These are phyloP conservation scores for Myzus persicae DNA, from an alignment of 1,140 invertebrate genomes.

Conservation along the genomic window DNA sequence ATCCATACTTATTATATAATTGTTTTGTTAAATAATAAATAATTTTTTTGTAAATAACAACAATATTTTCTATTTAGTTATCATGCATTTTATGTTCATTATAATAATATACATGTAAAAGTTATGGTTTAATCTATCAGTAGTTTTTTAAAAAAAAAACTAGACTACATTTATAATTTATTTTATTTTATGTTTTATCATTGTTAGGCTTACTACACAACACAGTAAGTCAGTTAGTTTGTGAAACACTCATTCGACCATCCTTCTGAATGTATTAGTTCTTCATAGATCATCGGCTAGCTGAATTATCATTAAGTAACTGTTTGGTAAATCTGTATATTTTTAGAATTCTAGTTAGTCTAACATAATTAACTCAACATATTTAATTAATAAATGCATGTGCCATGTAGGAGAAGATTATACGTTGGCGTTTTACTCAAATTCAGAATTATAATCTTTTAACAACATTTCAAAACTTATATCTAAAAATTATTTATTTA, in stretches of 20 bases:
- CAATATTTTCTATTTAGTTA: background rate
- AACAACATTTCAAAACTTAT: background rate
- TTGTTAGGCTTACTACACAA: constrained; percentile 37
- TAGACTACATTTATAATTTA: background rate
- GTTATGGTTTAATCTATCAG: background rate
- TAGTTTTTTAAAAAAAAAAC: background rate
- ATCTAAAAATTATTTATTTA: constrained; percentile 5
- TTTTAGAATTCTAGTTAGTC: constrained; percentile 16
- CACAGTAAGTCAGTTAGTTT: constrained; percentile 3
- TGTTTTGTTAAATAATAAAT: background rate
- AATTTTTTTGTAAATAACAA: background rate
- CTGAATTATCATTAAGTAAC: constrained; percentile 46
- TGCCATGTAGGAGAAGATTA: background rate
- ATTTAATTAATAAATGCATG: constrained; percentile 30
- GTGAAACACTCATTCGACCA: constrained; percentile 28
- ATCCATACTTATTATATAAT: too few relatives aligned
- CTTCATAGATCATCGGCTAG: constrained; percentile 20
- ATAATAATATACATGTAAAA: background rate
- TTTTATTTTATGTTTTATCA: constrained; percentile 40
- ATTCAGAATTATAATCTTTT: background rate
- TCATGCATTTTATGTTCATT: background rate
- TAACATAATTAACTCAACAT: background rate
- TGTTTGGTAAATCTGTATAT: constrained; percentile 31
- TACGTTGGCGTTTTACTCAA: background rate
- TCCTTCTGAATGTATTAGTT: constrained; percentile 29